These are phyloP conservation scores for Tupaia tana DNA, from an alignment of 2,113 vertebrate genomes.

Conservation along the genomic window DNA sequence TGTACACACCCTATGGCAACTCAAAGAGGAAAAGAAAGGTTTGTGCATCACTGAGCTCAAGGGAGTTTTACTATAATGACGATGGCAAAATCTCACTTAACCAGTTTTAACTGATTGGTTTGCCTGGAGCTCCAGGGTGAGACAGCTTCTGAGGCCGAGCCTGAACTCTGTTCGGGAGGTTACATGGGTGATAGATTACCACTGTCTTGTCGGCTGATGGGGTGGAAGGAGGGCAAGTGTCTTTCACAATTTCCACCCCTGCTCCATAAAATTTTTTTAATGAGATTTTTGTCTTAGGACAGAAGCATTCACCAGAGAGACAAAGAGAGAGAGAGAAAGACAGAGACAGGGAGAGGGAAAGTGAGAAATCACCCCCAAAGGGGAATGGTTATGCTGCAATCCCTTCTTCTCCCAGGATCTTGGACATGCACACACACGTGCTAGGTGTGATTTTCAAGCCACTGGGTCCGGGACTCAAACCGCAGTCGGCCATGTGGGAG, in stretches of 20 bases:
- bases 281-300: too few relatives aligned
- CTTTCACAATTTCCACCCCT: neutral
- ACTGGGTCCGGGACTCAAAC: too few relatives aligned
- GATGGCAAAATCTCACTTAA: neutral
- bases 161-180: neutral
- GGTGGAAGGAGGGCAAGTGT: neutral
- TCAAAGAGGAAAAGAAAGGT: neutral
- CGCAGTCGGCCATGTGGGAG: too few relatives aligned
- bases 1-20: too few relatives aligned
- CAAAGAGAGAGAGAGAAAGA: too few relatives aligned
- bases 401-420: too few relatives aligned
- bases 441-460: too few relatives aligned
- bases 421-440: too few relatives aligned
- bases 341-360: too few relatives aligned
- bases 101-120: neutral
- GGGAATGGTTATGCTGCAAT: too few relatives aligned
- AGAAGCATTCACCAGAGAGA: too few relatives aligned
- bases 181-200: neutral
- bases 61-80: neutral
- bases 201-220: neutral
- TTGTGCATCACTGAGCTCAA: constrained; percentile 9
- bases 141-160: neutral
- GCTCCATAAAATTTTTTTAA: neutral
- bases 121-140: neutral
- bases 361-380: too few relatives aligned